Percentiles rank a stretch among this genome's conserved stretches.
phyloP scores from a whole-genome alignment of 2,797 vertebrate genomes.

The Ctenochaetus hawaiiensis region DNA sequence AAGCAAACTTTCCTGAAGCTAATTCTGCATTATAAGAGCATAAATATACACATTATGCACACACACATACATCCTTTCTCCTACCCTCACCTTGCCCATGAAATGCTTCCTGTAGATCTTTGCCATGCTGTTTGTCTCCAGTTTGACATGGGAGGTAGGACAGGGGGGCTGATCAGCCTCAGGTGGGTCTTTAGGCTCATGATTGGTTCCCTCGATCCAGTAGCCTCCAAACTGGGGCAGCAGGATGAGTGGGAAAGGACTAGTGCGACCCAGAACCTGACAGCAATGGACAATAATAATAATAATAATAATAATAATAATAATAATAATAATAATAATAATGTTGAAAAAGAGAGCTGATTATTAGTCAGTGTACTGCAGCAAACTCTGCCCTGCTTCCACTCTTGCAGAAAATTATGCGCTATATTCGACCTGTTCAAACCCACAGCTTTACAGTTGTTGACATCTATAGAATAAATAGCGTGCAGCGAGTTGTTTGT shows the following conservation, averaged over 20 bases:
- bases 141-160: conserved; percentile 85
- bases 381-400: not conserved
- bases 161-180: conserved; percentile 84
- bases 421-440: not conserved
- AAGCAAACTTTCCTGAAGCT: too few species aligned
- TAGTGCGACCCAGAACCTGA: conserved; percentile 92
- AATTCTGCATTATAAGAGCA: too few species aligned
- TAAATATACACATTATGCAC: too few species aligned
- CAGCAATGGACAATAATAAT: not conserved
- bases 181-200: conserved; percentile 85
- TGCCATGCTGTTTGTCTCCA: conserved; percentile 93
- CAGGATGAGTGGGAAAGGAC: conserved; percentile 95
- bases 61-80: too few species aligned
- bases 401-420: not conserved
- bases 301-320: too few species aligned
- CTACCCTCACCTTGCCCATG: conserved; percentile 90
- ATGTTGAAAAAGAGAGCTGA: not conserved
- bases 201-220: conserved; percentile 98
- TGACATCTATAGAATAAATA: not conserved
- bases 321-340: not conserved
- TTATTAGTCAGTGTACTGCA: not conserved
- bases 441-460: not conserved
- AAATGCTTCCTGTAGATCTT: conserved; percentile 96
- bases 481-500: conserved; percentile 1
- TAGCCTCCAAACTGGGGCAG: conserved; percentile 98